phyloP scores from a whole-genome alignment of 2,888 invertebrate genomes.

The Apodemia mormo region DNA sequence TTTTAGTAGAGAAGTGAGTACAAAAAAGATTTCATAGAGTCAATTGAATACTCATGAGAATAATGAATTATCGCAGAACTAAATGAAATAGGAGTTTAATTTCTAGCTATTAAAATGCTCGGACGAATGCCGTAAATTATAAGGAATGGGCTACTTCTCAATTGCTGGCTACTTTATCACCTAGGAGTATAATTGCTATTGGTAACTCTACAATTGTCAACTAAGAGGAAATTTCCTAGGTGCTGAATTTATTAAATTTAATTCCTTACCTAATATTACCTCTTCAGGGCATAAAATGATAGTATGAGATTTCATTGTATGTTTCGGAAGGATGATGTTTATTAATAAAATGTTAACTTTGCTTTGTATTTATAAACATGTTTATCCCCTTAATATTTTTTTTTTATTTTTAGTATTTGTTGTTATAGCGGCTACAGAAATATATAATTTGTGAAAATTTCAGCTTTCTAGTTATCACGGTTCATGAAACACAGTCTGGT shows the following conservation, averaged over 20 bases:
- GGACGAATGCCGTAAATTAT: background rate
- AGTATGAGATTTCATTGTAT: background rate
- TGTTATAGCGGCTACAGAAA: too few relatives aligned
- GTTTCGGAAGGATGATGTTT: too few relatives aligned
- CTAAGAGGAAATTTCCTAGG: background rate
- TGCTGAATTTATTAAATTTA: background rate
- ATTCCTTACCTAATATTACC: background rate
- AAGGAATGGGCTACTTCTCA: constrained; percentile 1
- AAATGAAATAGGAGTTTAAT: constrained; percentile 7
- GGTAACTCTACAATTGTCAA: background rate
- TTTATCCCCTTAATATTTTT: too few relatives aligned
- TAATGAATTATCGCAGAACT: background rate
- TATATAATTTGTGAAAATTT: too few relatives aligned
- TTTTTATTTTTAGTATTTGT: too few relatives aligned
- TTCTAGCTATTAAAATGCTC: constrained; percentile 3
- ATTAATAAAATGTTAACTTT: too few relatives aligned
- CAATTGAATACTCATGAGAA: background rate
- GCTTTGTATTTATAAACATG: too few relatives aligned
- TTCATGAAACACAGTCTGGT: too few relatives aligned
- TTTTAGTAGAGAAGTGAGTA: background rate
- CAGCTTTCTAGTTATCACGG: too few relatives aligned
- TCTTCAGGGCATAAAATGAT: background rate
- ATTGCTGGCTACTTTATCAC: background rate
- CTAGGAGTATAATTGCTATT: constrained; percentile 7
- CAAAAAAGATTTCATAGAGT: background rate